These are phyloP conservation scores for Cathartes aura DNA, from an alignment of 2,113 vertebrate genomes.

Conservation along the genomic window DNA sequence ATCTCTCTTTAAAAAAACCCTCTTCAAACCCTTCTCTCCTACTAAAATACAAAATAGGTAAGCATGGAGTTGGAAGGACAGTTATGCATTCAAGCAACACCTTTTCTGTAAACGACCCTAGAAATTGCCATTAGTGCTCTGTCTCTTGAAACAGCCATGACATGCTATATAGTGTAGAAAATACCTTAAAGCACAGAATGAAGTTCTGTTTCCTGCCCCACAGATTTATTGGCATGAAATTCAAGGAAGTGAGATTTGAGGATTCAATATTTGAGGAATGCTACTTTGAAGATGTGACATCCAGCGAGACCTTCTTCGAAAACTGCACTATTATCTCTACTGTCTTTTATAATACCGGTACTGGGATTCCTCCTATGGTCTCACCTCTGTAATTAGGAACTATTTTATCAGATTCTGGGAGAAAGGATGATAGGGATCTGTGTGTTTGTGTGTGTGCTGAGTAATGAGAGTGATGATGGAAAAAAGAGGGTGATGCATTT, in stretches of 20 bases:
- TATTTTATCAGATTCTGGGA: background rate
- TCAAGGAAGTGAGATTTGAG: constrained; percentile 93
- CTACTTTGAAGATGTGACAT: constrained; percentile 92
- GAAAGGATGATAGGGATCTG: background rate
- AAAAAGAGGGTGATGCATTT: background rate
- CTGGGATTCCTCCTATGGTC: background rate
- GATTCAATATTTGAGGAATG: constrained; percentile 92
- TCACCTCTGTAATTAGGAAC: background rate
- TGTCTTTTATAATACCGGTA: constrained; percentile 94
- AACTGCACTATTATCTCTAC: constrained; percentile 93
- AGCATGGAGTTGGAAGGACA: background rate
- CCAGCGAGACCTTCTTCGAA: constrained; percentile 92
- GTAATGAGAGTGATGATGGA: background rate
- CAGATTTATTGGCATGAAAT: constrained; percentile 93
- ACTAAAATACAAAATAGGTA: background rate
- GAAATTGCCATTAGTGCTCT: background rate
- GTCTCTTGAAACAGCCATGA: background rate
- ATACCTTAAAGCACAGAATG: background rate
- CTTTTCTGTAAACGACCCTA: background rate
- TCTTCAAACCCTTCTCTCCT: background rate
- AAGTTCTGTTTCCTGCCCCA: background rate
- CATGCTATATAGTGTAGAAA: background rate
- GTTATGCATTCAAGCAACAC: background rate
- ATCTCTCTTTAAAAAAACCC: background rate
- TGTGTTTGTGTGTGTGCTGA: background rate